A percentile compares a stretch with the other conserved stretches of the same genome.
phyloP scores from a whole-genome alignment of 1,140 invertebrate genomes.

The Brachionus koreanus region DNA sequence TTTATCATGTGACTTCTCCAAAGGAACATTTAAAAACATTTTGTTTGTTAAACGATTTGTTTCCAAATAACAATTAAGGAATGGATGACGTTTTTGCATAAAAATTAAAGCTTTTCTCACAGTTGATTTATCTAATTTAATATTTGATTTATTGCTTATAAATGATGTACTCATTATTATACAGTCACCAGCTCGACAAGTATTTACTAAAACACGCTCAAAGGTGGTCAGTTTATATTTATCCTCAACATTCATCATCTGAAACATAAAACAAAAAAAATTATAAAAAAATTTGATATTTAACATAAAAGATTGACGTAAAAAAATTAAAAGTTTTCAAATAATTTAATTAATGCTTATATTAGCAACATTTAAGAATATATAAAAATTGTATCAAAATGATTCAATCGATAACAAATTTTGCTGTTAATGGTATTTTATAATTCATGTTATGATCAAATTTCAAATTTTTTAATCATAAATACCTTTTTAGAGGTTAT shows the following conservation, averaged over 20 bases:
- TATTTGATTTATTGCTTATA: background rate
- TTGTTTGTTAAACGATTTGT: background rate
- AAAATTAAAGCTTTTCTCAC: background rate
- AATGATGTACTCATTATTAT: background rate
- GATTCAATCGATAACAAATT: too few species aligned
- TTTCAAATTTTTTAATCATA: too few species aligned
- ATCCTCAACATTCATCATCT: background rate
- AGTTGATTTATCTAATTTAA: background rate
- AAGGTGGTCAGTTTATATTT: background rate
- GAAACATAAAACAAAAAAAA: background rate
- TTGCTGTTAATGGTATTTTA: too few species aligned
- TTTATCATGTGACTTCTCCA: background rate
- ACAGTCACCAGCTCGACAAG: background rate
- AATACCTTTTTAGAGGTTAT: too few species aligned
- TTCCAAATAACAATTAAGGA: background rate
- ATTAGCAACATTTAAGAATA: too few species aligned
- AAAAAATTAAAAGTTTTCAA: too few species aligned
- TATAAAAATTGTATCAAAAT: too few species aligned
- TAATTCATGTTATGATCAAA: too few species aligned
- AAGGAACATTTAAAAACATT: background rate
- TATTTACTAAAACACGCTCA: background rate
- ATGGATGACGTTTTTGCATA: slow-evolving; percentile 22
- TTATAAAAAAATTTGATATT: background rate
- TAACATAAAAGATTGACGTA: too few species aligned
- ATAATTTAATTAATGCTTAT: too few species aligned